phyloP scores from a whole-genome alignment of 30 jellyfish, hydroid and myxozoan species.

The Clytia hemisphaerica region DNA sequence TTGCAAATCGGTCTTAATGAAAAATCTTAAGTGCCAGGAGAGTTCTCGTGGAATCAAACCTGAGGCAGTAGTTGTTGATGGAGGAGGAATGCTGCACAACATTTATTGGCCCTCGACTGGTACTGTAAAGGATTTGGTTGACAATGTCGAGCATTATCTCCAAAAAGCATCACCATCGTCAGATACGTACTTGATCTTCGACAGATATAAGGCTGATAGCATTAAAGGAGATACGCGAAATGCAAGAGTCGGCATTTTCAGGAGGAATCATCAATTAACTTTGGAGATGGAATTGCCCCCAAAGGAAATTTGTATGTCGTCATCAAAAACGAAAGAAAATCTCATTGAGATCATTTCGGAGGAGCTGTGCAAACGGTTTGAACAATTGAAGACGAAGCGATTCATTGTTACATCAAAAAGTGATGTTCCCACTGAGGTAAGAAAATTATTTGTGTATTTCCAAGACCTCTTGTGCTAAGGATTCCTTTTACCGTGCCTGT shows the following conservation, averaged over 20 bases:
- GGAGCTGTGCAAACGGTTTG: no score
- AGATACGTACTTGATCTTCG: background rate
- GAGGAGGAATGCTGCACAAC: background rate
- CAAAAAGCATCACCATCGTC: no score
- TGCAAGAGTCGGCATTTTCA: background rate
- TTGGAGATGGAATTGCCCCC: background rate
- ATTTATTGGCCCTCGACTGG: background rate
- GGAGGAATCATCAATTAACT: background rate
- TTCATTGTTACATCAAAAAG: no score
- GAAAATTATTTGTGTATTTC: no score
- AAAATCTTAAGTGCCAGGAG: background rate
- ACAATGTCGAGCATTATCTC: background rate
- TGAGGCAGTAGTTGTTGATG: background rate
- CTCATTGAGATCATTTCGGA: no score
- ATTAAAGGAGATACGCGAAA: background rate
- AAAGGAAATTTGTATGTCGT: no score
- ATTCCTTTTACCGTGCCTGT: no score
- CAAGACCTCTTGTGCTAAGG: no score
- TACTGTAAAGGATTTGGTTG: background rate
- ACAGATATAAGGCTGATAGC: background rate
- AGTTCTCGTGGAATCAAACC: background rate
- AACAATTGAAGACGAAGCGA: no score
- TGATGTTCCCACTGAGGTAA: no score
- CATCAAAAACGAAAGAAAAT: no score
- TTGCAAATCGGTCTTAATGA: background rate